A percentile compares a stretch with the other conserved stretches of the same genome.
These are phyloP conservation scores for Papilio xuthus DNA, from an alignment of 1,140 invertebrate species.

Conservation along the genomic window DNA sequence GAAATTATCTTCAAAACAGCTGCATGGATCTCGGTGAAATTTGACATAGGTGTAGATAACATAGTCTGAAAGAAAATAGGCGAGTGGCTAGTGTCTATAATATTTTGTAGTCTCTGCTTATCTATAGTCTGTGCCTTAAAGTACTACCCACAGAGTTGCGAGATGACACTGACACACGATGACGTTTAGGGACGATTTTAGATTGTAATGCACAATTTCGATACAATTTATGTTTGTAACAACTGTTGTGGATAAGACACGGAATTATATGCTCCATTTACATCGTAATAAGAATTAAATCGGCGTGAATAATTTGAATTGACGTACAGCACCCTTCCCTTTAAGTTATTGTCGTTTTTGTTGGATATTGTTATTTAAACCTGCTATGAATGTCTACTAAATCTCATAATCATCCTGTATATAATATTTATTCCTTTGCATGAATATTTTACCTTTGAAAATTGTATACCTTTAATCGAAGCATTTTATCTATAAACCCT, in stretches of 20 bases:
- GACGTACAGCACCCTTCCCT: not conserved
- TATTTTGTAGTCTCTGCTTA: slow-evolving; percentile 4
- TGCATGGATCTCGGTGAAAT: no score
- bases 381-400: not conserved
- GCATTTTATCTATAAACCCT: no score
- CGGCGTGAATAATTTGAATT: not conserved
- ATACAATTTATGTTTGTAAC: slow-evolving; percentile 30
- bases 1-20: no score
- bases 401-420: not conserved
- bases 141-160: slow-evolving; percentile 20
- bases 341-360: slow-evolving; percentile 4
- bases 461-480: no score
- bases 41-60: no score
- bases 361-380: slow-evolving; percentile 8
- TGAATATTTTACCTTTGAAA: no score
- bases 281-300: not conserved
- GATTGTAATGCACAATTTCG: slow-evolving; percentile 26
- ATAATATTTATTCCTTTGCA: not conserved
- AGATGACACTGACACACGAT: slow-evolving; percentile 31
- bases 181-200: slow-evolving; percentile 36
- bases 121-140: not conserved
- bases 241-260: slow-evolving; percentile 22
- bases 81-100: no score
- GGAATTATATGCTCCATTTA: slow-evolving; percentile 12
- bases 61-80: no score